Evolutionary conservation across 2,888 invertebrate species (phyloP), one percentile per base, ranked within the genome.

Genomic region (Synanthedon vespiformis): DNA sequence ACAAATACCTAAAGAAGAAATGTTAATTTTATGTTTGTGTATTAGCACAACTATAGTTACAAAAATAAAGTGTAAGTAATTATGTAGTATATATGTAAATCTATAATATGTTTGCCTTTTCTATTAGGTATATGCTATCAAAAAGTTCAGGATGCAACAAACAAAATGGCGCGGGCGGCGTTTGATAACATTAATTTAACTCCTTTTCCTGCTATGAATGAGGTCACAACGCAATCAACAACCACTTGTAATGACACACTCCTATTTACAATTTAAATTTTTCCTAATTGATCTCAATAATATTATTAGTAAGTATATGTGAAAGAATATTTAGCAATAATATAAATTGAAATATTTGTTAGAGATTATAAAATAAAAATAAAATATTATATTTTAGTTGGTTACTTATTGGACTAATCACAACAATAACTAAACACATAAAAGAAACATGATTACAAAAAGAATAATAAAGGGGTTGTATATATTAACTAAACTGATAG

Each of bases 121-220:
- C 13, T 44, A 44, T 14, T n/a, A 44, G 14, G 14, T n/a, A 44
- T 44, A 44, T 12, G 48, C 12, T 18, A 44, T 44, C 44, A 44
- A 44, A 44, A 44, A 34, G 49, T 52, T 52, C 55, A 53, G 49
- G 50, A 53, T 41, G 54, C 54, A 52, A 52, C 56, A 54, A 70
- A 70, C 73, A 72, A 74, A 63, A 72, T 73, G 77, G 70, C 71
- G 59, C 67, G 34, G 34, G 67, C 60, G 56, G 59, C 61, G 59
- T 61, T 69, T 67, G 75, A 80, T 84, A 82, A 85, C 76, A 77
- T 76, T 77, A 81, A 77, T 81, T 22, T 77, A 79, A 80, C 77
- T 77, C 80, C 78, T 69, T 85, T 85, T 85, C 85, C 85, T 85
- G 81, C 65, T 73, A 72, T 64, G 74, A 84, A 84, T 86, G 85